phyloP scores from a whole-genome alignment of 2,113 vertebrate genomes.

The Rhizomys pruinosus region DNA sequence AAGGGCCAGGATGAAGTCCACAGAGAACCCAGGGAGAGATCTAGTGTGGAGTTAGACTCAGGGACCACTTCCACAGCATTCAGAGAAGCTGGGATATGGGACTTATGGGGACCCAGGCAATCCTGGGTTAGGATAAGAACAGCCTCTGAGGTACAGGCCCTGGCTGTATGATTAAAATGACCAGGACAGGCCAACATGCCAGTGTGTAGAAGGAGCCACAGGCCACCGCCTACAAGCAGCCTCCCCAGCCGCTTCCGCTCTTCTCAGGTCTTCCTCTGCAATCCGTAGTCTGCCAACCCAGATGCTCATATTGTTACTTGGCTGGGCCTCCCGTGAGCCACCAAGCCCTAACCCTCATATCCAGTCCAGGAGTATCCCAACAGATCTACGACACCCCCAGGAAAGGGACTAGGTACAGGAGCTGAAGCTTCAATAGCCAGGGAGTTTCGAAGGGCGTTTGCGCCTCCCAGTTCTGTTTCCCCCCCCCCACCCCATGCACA shows the following conservation, averaged over 20 bases:
- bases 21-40: background rate
- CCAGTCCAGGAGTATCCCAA: background rate
- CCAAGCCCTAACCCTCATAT: background rate
- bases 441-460: background rate
- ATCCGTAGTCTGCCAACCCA: background rate
- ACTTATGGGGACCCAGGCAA: background rate
- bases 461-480: background rate
- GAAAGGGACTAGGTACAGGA: background rate
- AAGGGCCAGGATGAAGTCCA: background rate
- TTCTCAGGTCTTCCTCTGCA: constrained; percentile 1
- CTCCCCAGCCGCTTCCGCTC: background rate
- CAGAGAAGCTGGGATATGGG: background rate
- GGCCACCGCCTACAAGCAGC: background rate
- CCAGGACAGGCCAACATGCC: background rate
- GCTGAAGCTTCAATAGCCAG: background rate
- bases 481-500: background rate
- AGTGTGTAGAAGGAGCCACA: background rate
- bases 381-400: background rate
- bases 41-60: background rate
- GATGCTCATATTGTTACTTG: background rate
- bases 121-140: background rate
- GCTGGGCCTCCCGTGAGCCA: background rate
- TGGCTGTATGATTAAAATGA: background rate
- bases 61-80: background rate
- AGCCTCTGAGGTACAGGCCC: background rate